Evolutionary conservation across 2,113 vertebrate species (phyloP).

Genomic region (Erythrocercus mccallii): DNA sequence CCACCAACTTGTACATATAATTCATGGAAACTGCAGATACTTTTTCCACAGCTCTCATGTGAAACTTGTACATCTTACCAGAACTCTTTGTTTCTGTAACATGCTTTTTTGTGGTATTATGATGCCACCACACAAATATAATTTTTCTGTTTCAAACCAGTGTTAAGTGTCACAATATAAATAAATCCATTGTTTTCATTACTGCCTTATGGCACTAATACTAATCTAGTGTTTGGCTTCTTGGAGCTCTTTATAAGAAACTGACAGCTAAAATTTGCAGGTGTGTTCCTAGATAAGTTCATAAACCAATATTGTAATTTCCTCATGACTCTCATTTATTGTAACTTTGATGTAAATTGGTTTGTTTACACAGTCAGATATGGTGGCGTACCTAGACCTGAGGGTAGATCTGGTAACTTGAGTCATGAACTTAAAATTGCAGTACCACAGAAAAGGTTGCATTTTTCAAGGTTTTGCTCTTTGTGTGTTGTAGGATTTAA

Average conservation of each 20-base stretch:
- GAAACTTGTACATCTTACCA: background rate
- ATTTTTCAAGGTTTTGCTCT: background rate
- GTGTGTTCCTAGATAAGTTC: background rate
- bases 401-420: background rate
- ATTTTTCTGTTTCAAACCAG: conserved; percentile 12
- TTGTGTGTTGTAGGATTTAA: background rate
- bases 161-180: background rate
- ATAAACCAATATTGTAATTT: background rate
- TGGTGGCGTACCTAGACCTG: background rate
- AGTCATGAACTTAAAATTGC: background rate
- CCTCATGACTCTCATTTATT: background rate
- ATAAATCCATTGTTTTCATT: conserved; percentile 20
- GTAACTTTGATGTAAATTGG: background rate
- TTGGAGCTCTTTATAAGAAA: background rate
- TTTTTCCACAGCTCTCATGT: background rate
- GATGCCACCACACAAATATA: conserved; percentile 11
- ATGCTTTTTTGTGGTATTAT: background rate
- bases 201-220: background rate
- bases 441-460: background rate
- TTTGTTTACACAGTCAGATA: background rate
- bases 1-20: background rate
- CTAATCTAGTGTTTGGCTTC: background rate
- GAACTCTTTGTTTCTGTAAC: background rate
- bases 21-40: background rate
- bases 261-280: background rate